Conservation (phyloP, 2,888 invertebrate species). For the Drosophila suboccidentalis region DNA sequence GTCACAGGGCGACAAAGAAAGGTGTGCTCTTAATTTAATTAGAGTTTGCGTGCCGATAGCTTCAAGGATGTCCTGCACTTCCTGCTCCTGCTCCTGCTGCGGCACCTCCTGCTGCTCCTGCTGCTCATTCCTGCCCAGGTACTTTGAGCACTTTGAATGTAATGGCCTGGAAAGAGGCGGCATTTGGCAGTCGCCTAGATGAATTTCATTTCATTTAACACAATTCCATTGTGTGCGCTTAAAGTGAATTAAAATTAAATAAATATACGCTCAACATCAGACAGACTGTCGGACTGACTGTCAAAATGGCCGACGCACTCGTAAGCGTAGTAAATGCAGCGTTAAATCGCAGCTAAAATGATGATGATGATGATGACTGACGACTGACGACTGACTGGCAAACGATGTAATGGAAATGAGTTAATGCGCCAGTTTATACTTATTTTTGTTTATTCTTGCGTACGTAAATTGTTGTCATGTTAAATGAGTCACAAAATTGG, state of each 20-base stretch:
- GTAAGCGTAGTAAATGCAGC: slow-evolving; percentile 67
- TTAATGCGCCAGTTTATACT: slow-evolving; percentile 43
- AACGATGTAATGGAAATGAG: slow-evolving; percentile 42
- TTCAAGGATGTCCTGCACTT: slow-evolving; percentile 37
- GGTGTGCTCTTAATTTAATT: slow-evolving; percentile 81
- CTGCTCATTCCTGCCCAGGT: not conserved
- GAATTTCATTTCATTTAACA: slow-evolving; percentile 76
- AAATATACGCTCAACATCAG: slow-evolving; percentile 50
- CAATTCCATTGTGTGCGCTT: slow-evolving; percentile 70
- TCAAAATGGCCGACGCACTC: slow-evolving; percentile 5
- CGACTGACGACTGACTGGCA: slow-evolving; percentile 5
- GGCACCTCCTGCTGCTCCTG: slow-evolving; percentile 14
- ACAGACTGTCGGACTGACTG: not conserved
- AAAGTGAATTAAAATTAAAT: slow-evolving; percentile 73
- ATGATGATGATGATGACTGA: not conserved
- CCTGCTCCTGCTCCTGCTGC: slow-evolving; percentile 1
- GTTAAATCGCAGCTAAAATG: slow-evolving; percentile 62
- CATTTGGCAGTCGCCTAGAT: slow-evolving; percentile 67
- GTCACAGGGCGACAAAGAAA: slow-evolving; percentile 62
- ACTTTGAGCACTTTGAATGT: slow-evolving; percentile 42
- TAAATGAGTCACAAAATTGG: slow-evolving; percentile 77
- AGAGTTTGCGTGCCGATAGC: slow-evolving; percentile 61
- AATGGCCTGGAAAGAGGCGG: slow-evolving; percentile 75
- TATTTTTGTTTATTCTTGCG: slow-evolving; percentile 53
- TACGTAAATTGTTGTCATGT: slow-evolving; percentile 60